Percentiles rank a stretch among this genome's conserved stretches.
Conservation (phyloP, 2,113 vertebrate genomes). For the Micronycteris hirsuta region DNA sequence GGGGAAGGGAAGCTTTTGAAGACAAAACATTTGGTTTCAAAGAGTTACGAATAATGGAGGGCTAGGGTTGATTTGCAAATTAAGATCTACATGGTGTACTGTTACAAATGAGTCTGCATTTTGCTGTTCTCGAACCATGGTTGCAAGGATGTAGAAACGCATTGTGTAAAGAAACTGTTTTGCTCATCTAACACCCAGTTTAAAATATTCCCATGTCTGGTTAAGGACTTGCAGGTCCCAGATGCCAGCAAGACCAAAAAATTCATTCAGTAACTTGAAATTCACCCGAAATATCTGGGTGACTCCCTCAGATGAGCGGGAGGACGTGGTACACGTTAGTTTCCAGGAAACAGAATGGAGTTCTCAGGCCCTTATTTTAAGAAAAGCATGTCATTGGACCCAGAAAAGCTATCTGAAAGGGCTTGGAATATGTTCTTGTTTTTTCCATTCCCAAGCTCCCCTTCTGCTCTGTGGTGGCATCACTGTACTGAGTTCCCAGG, state of each 20-base stretch:
- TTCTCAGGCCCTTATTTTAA: constrained; percentile 5
- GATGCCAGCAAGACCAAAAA: background rate
- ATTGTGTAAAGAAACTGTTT: background rate
- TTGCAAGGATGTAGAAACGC: background rate
- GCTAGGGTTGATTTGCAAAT: background rate
- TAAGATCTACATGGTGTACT: background rate
- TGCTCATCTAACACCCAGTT: background rate
- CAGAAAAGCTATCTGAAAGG: background rate
- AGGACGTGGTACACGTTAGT: background rate
- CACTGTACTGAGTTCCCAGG: background rate
- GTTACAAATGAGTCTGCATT: background rate
- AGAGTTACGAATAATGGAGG: constrained; percentile 18
- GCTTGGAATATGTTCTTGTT: background rate
- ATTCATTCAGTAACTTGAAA: background rate
- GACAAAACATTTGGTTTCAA: constrained; percentile 46
- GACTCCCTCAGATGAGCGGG: background rate
- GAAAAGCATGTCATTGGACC: background rate
- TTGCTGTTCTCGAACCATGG: background rate
- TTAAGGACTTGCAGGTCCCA: background rate
- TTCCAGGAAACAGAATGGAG: background rate
- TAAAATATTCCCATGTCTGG: background rate
- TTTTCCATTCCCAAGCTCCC: background rate
- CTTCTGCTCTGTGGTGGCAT: background rate
- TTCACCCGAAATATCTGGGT: background rate
- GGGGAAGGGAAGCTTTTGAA: constrained; percentile 27